These are phyloP conservation scores for Pangasius krempfi DNA, from an alignment of 2,797 vertebrate species.

Conservation along the genomic window DNA sequence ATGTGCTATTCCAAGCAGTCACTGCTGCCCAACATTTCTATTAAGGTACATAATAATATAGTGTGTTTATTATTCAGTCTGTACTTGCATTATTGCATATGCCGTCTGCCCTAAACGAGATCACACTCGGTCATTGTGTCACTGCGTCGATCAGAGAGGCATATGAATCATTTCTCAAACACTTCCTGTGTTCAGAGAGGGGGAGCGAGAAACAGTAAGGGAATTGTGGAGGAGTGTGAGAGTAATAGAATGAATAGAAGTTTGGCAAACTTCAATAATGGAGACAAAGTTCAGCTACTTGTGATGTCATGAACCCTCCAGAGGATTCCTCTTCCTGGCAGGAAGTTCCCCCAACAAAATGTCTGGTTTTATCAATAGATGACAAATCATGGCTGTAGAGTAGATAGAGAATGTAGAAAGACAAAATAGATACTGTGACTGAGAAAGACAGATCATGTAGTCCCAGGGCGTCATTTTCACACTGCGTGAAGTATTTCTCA, in stretches of 20 bases:
- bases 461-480: slow-evolving; percentile 23
- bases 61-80: neutral
- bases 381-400: neutral
- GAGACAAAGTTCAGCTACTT: slow-evolving; percentile 55
- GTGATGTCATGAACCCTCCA: slow-evolving; percentile 54
- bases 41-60: neutral
- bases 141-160: slow-evolving; percentile 49
- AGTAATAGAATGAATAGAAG: slow-evolving; percentile 12
- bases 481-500: neutral
- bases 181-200: slow-evolving; percentile 65
- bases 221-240: slow-evolving; percentile 40
- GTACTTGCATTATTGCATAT: slow-evolving; percentile 31
- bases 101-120: slow-evolving; percentile 37
- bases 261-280: slow-evolving; percentile 51
- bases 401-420: slow-evolving; percentile 5
- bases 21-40: neutral
- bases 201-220: slow-evolving; percentile 30
- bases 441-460: slow-evolving; percentile 12
- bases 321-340: slow-evolving; percentile 41
- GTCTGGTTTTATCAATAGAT: slow-evolving; percentile 4
- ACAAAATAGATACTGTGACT: slow-evolving; percentile 2
- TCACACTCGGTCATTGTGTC: slow-evolving; percentile 56
- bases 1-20: slow-evolving; percentile 10
- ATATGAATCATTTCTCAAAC: slow-evolving; percentile 64
- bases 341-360: slow-evolving; percentile 27